Percentiles rank a stretch among this genome's conserved stretches.
Conservation (phyloP, 2,797 vertebrate species). For the Setipinna tenuifilis region DNA sequence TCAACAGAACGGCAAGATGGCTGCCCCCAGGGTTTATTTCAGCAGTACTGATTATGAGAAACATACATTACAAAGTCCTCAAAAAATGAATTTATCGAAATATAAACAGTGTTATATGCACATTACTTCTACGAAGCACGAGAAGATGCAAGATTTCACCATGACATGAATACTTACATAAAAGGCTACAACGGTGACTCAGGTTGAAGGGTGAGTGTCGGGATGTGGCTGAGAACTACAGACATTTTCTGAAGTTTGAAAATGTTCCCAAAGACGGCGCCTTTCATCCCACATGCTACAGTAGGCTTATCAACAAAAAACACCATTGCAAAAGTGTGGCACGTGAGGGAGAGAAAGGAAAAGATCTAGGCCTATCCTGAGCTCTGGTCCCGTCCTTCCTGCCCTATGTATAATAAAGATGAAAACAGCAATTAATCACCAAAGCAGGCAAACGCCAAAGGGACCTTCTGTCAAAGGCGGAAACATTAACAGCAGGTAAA, state of each 20-base stretch:
- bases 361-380: conserved; percentile 4
- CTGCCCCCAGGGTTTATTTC: no score
- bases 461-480: conserved; percentile 36
- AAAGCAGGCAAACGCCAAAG: conserved; percentile 33
- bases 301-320: conserved; percentile 1
- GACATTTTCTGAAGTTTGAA: conserved; percentile 40
- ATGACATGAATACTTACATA: background rate
- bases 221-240: conserved; percentile 33
- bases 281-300: background rate
- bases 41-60: no score
- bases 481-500: background rate
- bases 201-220: background rate
- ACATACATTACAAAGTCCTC: no score
- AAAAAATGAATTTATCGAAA: no score
- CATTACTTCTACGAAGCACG: background rate
- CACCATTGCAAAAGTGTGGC: background rate
- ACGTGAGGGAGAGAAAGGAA: background rate
- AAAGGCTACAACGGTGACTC: background rate
- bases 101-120: conserved; percentile 29
- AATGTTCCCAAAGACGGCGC: conserved; percentile 32
- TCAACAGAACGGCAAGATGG: no score
- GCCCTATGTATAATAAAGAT: conserved; percentile 40
- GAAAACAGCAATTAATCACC: conserved; percentile 38
- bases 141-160: background rate
- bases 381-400: conserved; percentile 33